These are phyloP conservation scores for Aporophyla nigra DNA, from an alignment of 2,888 invertebrate genomes.

Conservation along the genomic window DNA sequence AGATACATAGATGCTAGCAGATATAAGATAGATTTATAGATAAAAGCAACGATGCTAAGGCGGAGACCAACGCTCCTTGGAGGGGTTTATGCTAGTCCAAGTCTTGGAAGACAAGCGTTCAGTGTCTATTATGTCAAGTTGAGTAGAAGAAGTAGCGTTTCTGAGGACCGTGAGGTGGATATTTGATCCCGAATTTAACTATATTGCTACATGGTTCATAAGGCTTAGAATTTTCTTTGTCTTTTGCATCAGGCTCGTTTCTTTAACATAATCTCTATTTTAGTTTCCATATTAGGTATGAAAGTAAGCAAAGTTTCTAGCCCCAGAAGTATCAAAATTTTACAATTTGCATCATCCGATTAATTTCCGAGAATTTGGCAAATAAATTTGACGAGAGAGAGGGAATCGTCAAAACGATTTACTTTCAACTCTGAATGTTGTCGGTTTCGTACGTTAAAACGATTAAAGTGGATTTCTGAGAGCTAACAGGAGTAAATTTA, in stretches of 20 bases:
- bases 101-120: conserved; percentile 2
- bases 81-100: conserved; percentile 5
- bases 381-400: background rate
- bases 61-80: conserved; percentile 9
- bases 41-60: conserved; percentile 12
- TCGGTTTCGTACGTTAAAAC: background rate
- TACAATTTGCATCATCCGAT: background rate
- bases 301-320: too few relatives aligned
- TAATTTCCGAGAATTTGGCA: background rate
- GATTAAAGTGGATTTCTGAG: background rate
- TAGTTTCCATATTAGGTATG: background rate
- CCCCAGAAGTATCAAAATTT: background rate
- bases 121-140: conserved; percentile 13
- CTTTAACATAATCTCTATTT: background rate
- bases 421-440: background rate
- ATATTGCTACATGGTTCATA: background rate
- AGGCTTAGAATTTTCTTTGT: background rate
- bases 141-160: conserved; percentile 15
- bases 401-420: background rate
- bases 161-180: conserved; percentile 36
- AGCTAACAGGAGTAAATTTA: conserved; percentile 21
- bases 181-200: conserved; percentile 10
- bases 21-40: conserved; percentile 27
- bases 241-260: background rate
- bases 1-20: conserved; percentile 17